A percentile compares a stretch with the other conserved stretches of the same genome.
These are phyloP conservation scores for Brevimyrus niger DNA, from an alignment of 2,113 vertebrate genomes.

Conservation along the genomic window DNA sequence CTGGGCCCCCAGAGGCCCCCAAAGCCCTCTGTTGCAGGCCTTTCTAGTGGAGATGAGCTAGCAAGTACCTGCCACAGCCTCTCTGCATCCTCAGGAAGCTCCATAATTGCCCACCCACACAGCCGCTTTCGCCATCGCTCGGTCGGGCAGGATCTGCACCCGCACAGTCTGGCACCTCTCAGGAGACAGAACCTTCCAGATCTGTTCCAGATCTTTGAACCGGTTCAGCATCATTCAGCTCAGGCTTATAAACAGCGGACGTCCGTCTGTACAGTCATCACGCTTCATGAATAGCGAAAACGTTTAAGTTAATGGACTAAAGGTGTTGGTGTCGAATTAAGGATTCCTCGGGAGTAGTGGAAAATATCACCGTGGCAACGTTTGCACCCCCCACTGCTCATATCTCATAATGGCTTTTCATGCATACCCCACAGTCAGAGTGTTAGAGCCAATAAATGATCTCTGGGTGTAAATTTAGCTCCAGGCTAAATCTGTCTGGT, in stretches of 20 bases:
- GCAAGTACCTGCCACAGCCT: not conserved
- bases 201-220: not conserved
- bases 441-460: slow-evolving; percentile 12
- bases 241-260: not conserved
- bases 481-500: not conserved
- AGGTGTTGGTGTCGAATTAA: not conserved
- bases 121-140: not conserved
- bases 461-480: not conserved
- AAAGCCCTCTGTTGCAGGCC: not conserved
- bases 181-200: not conserved
- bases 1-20: not conserved
- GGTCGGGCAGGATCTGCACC: not conserved
- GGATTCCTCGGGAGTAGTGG: not conserved
- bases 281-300: not conserved
- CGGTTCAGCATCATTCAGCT: not conserved
- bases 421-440: not conserved
- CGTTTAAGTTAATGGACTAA: not conserved
- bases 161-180: not conserved
- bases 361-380: not conserved
- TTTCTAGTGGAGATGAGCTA: slow-evolving; percentile 3
- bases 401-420: not conserved
- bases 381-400: not conserved
- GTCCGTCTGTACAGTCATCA: not conserved
- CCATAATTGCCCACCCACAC: not conserved
- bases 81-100: not conserved